Evolutionary conservation across 1,140 invertebrate genomes (phyloP).

Genomic region (Nilaparvata lugens): DNA sequence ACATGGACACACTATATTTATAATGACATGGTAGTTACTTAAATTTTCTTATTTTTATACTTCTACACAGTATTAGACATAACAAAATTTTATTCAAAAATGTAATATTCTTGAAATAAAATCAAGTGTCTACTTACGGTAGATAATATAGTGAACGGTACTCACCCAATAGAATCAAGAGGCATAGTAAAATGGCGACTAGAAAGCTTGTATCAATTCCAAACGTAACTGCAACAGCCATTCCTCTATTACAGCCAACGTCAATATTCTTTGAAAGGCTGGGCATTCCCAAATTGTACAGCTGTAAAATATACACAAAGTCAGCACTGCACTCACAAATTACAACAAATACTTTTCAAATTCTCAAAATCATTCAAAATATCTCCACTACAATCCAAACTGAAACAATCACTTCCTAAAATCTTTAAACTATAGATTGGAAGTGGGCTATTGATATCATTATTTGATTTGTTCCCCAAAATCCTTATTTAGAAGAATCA

Average conservation of each 20-base stretch:
- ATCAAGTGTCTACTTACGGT: no score
- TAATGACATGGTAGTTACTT: no score
- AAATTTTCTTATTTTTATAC: no score
- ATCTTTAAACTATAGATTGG: no score
- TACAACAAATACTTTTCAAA: no score
- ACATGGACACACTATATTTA: no score
- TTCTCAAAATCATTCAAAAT: no score
- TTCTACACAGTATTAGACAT: not conserved
- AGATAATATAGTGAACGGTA: constrained; percentile 19
- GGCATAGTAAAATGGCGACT: constrained; percentile 71
- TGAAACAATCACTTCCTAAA: no score
- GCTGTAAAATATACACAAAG: constrained; percentile 34
- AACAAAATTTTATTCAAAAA: not conserved
- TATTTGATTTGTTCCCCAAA: no score
- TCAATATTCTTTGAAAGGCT: constrained; percentile 54
- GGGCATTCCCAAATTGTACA: constrained; percentile 67
- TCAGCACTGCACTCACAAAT: not conserved
- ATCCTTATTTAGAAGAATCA: no score
- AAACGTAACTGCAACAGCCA: constrained; percentile 63
- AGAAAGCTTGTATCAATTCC: constrained; percentile 75
- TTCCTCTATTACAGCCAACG: constrained; percentile 55
- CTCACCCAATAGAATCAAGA: constrained; percentile 63
- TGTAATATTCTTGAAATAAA: not conserved
- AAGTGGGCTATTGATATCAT: no score
- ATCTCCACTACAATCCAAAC: no score